Conservation (phyloP, 2,113 vertebrate genomes). For the Onychostoma macrolepis region DNA sequence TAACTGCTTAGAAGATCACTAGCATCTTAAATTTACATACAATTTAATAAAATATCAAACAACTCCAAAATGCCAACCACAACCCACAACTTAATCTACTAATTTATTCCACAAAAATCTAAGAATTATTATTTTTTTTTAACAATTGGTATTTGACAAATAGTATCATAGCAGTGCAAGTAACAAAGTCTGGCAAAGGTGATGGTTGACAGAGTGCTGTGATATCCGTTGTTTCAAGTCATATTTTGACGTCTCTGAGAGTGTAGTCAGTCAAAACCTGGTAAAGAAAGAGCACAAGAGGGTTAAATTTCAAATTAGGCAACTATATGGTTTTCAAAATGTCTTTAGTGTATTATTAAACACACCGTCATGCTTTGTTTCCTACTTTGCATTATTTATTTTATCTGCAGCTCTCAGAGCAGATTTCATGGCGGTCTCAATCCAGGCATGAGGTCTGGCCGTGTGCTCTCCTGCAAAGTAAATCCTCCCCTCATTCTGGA, state of each 20-base stretch:
- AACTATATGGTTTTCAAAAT: neutral
- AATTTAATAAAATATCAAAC: neutral
- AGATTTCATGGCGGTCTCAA: conserved; percentile 83
- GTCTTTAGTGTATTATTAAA: neutral
- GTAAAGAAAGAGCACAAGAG: neutral
- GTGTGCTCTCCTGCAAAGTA: conserved; percentile 87
- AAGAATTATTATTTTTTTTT: neutral
- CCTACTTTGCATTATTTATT: conserved; percentile 69
- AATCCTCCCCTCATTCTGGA: conserved; percentile 72
- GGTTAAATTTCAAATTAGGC: neutral
- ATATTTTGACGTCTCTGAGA: neutral
- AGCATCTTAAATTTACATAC: neutral
- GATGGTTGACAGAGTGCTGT: neutral
- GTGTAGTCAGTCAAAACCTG: neutral
- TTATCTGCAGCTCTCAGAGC: conserved; percentile 75
- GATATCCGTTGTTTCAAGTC: neutral
- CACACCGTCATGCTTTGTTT: neutral
- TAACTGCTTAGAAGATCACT: neutral
- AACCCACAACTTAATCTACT: neutral
- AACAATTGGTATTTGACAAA: neutral
- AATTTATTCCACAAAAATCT: neutral
- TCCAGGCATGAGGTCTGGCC: conserved; percentile 80
- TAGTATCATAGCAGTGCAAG: neutral
- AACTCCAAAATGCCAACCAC: neutral
- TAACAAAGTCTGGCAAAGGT: neutral